Conservation (phyloP, 2,888 invertebrate genomes). For the Antheraea yamamai region DNA sequence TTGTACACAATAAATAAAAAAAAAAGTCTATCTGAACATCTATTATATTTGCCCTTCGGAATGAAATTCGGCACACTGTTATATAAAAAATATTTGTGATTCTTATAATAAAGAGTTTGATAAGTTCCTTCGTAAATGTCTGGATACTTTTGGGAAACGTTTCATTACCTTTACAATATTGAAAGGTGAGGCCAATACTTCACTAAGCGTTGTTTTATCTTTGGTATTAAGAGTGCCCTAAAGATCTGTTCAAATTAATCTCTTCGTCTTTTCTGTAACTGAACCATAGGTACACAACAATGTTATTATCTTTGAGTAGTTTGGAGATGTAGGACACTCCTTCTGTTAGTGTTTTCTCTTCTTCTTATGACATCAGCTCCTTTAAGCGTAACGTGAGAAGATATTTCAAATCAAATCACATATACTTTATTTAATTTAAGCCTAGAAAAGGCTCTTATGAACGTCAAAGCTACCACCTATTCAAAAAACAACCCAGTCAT, state of each 20-base stretch:
- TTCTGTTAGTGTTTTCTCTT: not conserved
- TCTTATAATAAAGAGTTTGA: not conserved
- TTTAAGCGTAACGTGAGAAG: not conserved
- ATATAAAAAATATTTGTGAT: not conserved
- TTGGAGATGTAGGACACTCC: not conserved
- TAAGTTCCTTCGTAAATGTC: not conserved
- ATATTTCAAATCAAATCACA: too few relatives aligned
- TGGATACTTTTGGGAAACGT: not conserved
- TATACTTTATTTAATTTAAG: too few relatives aligned
- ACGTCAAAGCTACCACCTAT: too few relatives aligned
- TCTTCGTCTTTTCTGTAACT: too few relatives aligned
- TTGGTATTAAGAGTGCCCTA: too few relatives aligned
- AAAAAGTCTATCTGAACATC: not conserved
- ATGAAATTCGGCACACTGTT: not conserved
- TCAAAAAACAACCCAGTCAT: too few relatives aligned
- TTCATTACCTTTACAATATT: not conserved
- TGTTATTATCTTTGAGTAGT: not conserved
- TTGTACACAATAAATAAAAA: conserved; percentile 50
- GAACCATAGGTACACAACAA: not conserved
- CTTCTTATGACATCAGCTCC: not conserved
- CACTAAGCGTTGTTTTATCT: too few relatives aligned
- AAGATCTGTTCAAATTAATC: too few relatives aligned
- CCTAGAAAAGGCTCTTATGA: too few relatives aligned
- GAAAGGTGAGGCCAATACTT: too few relatives aligned
- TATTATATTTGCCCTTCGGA: conserved; percentile 10